These are phyloP conservation scores for Drosophila neonasuta DNA, from an alignment of 2,888 invertebrate species.

Conservation along the genomic window DNA sequence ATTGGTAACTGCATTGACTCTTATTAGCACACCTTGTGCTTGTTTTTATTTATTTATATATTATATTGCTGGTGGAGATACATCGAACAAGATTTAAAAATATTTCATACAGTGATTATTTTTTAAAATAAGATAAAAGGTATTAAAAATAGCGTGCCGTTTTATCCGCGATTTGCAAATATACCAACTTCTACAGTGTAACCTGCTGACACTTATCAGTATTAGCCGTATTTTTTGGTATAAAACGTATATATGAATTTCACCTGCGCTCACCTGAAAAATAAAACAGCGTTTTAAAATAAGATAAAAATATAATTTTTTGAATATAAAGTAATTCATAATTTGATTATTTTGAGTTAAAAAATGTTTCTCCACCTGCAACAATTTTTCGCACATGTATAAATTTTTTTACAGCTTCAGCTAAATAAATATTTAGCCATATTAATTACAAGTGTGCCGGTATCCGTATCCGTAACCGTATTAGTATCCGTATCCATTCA, in stretches of 20 bases:
- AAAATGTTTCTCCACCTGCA: background rate
- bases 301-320: background rate
- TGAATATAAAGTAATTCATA: background rate
- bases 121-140: too few relatives aligned
- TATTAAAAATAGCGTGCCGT: too few relatives aligned
- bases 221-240: too few relatives aligned
- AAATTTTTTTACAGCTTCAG: constrained; percentile 34
- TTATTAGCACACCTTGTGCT: background rate
- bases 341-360: background rate
- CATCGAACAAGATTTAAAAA: background rate
- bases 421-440: constrained; percentile 15
- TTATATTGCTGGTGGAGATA: background rate
- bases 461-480: constrained; percentile 29
- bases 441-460: constrained; percentile 49
- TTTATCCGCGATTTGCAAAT: too few relatives aligned
- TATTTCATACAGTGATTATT: too few relatives aligned
- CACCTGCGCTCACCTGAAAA: too few relatives aligned
- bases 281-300: too few relatives aligned
- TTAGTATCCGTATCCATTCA: constrained; percentile 47
- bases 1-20: constrained; percentile 10
- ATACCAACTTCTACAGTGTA: background rate
- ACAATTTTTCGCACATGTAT: constrained; percentile 15
- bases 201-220: background rate
- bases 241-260: too few relatives aligned
- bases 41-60: background rate